phyloP scores from a whole-genome alignment of 2,797 vertebrate genomes.

The Columba guinea region DNA sequence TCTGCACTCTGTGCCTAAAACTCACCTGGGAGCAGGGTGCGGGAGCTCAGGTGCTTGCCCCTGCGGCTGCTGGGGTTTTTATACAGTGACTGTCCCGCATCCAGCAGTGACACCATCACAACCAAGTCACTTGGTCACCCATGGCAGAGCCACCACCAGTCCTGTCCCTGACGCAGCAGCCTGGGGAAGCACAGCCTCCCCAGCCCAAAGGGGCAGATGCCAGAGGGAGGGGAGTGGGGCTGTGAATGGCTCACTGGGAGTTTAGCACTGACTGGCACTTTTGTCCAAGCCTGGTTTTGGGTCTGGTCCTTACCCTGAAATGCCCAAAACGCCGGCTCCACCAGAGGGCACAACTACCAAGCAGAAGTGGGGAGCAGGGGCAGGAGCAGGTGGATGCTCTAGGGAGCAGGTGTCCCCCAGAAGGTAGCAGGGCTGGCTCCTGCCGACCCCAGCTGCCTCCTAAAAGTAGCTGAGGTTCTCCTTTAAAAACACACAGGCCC shows the following conservation, averaged over 20 bases:
- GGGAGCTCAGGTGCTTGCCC: neutral
- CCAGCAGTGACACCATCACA: neutral
- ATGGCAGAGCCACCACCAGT: fast-evolving
- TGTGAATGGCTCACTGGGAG: neutral
- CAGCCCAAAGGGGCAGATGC: fast-evolving
- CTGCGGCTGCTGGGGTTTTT: neutral
- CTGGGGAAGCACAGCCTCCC: neutral
- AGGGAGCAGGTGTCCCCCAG: neutral
- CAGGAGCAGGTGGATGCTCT: neutral
- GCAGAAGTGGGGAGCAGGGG: neutral
- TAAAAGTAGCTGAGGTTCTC: neutral
- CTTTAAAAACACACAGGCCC: neutral
- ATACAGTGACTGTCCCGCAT: neutral
- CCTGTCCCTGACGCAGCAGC: neutral
- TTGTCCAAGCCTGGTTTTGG: neutral
- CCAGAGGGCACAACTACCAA: slow-evolving; percentile 55
- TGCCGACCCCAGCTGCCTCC: neutral
- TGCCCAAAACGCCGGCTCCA: neutral
- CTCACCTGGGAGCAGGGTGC: neutral
- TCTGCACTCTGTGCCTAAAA: neutral
- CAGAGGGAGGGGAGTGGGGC: fast-evolving
- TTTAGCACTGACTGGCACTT: neutral
- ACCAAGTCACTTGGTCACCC: neutral
- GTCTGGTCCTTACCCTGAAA: neutral
- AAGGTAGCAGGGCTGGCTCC: neutral